Conservation (phyloP, 2,113 vertebrate genomes). For the Percina caprodes region DNA sequence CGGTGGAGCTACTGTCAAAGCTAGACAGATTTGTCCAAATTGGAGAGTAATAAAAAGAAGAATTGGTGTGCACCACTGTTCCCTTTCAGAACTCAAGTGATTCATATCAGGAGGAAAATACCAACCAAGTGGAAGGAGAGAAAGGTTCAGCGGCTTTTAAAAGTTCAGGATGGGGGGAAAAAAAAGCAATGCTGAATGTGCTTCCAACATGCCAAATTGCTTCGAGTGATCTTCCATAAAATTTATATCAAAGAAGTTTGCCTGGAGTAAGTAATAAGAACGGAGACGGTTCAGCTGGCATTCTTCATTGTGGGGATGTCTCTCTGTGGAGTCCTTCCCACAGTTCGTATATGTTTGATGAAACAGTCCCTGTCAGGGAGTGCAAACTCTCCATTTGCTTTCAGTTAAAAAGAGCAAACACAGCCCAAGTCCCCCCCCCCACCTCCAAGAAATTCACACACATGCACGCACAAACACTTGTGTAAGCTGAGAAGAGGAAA, state of each 20-base stretch:
- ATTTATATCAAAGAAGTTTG: conserved; percentile 46
- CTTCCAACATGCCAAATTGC: conserved; percentile 35
- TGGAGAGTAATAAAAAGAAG: conserved; percentile 47
- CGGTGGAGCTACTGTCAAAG: conserved; percentile 37
- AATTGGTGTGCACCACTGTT: conserved; percentile 51
- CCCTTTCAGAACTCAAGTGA: conserved; percentile 46
- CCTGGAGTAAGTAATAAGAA: conserved; percentile 45
- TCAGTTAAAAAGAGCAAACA: conserved; percentile 36
- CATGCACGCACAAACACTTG: neutral
- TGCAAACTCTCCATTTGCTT: conserved; percentile 44
- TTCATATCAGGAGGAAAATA: conserved; percentile 53
- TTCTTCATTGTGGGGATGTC: conserved; percentile 16
- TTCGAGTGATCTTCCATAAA: conserved; percentile 44
- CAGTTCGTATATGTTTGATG: conserved; percentile 36
- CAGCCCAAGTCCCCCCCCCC: neutral
- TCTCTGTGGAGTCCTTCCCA: conserved; percentile 9
- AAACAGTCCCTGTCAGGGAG: conserved; percentile 24
- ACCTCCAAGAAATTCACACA: conserved; percentile 1
- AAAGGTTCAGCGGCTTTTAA: conserved; percentile 31
- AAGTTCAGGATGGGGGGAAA: conserved; percentile 18
- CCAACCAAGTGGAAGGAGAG: conserved; percentile 26
- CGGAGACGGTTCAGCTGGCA: neutral
- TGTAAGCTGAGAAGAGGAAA: conserved; percentile 12
- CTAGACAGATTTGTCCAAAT: conserved; percentile 24
- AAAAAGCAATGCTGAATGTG: conserved; percentile 23